These are phyloP conservation scores for Lemur catta DNA, from an alignment of 2,797 vertebrate species.

Conservation along the genomic window DNA sequence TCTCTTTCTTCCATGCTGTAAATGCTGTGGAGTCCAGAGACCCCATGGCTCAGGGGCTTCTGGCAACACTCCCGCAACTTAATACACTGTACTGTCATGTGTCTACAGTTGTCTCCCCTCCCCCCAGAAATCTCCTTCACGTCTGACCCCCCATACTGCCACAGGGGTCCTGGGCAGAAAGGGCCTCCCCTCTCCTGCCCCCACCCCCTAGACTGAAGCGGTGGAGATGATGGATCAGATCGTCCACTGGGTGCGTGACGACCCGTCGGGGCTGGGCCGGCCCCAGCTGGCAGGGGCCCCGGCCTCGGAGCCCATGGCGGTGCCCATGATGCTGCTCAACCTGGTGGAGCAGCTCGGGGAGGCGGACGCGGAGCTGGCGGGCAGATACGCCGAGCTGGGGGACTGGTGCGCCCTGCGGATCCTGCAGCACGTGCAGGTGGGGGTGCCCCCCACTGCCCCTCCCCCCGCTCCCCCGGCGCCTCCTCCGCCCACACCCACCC, in stretches of 20 bases:
- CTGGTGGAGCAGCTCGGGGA: constrained; percentile 90
- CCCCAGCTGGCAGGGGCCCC: constrained; percentile 83
- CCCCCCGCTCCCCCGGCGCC: neutral
- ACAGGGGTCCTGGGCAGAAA: neutral
- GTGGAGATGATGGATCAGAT: constrained; percentile 90
- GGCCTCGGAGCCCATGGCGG: constrained; percentile 87
- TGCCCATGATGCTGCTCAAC: constrained; percentile 93
- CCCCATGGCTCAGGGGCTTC: neutral
- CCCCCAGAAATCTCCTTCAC: neutral
- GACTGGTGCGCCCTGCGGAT: constrained; percentile 89
- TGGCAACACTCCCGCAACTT: neutral
- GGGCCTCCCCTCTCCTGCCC: neutral
- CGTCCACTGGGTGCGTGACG: constrained; percentile 87
- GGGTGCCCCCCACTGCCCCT: neutral
- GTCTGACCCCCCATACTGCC: neutral
- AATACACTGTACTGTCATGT: neutral
- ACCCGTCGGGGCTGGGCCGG: constrained; percentile 86
- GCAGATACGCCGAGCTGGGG: constrained; percentile 85
- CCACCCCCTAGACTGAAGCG: constrained; percentile 84
- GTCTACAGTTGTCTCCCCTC: too few species aligned
- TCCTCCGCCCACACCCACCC: neutral
- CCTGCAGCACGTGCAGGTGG: constrained; percentile 90
- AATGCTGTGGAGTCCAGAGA: neutral
- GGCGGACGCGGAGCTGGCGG: constrained; percentile 66
- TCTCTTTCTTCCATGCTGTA: neutral